phyloP scores from a whole-genome alignment of 2,888 invertebrate species.

The Malachius bipustulatus region DNA sequence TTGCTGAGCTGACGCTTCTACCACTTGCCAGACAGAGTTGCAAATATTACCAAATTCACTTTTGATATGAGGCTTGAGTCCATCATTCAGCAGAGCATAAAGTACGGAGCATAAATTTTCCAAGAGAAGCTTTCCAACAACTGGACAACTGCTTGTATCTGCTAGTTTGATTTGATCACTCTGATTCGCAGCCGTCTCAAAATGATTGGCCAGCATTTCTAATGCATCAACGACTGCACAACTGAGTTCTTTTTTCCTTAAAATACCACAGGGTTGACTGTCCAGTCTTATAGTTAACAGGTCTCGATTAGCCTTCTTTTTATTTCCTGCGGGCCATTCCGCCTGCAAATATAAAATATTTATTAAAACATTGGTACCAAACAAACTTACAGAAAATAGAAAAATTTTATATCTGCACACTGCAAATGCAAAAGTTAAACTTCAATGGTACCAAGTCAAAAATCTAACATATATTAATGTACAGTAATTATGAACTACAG shows the following conservation, averaged over 20 bases:
- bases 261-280: background rate
- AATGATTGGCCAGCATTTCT: conserved; percentile 60
- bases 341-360: too few species aligned
- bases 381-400: too few species aligned
- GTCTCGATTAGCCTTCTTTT: conserved; percentile 1
- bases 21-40: conserved; percentile 83
- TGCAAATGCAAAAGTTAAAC: too few species aligned
- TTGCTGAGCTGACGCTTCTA: conserved; percentile 78
- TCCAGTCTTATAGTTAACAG: background rate
- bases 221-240: conserved; percentile 63
- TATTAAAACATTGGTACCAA: too few species aligned
- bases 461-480: too few species aligned
- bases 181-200: conserved; percentile 52
- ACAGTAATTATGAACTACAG: too few species aligned
- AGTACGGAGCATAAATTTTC: conserved; percentile 72
- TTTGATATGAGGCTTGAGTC: conserved; percentile 66
- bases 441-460: too few species aligned
- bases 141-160: conserved; percentile 48
- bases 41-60: conserved; percentile 77
- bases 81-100: conserved; percentile 73
- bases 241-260: conserved; percentile 54
- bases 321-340: background rate
- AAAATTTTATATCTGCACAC: too few species aligned
- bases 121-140: conserved; percentile 61
- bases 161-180: conserved; percentile 47